Evolutionary conservation across 2,113 vertebrate genomes (phyloP).

Genomic region (Mohoua ochrocephala): DNA sequence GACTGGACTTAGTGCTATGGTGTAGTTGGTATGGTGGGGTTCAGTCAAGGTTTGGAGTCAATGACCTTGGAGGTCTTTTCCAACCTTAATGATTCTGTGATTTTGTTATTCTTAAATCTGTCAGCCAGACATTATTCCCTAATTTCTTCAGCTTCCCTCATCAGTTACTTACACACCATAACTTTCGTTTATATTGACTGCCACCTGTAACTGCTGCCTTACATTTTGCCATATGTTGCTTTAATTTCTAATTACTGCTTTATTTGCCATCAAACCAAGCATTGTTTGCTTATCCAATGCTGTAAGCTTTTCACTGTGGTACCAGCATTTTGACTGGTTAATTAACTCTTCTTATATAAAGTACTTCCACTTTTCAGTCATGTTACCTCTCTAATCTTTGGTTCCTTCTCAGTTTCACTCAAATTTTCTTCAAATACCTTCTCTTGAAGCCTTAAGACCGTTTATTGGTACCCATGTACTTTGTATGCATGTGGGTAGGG

Average conservation of each 20-base stretch:
- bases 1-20: too few species aligned
- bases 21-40: neutral
- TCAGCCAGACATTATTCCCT: neutral
- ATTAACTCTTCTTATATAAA: neutral
- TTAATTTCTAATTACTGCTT: constrained; percentile 30
- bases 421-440: neutral
- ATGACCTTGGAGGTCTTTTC: neutral
- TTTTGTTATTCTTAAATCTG: neutral
- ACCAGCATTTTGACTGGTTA: neutral
- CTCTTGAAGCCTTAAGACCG: neutral
- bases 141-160: neutral
- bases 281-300: neutral
- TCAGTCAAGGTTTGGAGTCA: neutral
- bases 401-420: neutral
- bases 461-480: neutral
- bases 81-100: neutral
- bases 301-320: neutral
- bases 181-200: neutral
- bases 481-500: neutral
- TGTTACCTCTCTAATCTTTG: neutral
- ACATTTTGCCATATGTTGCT: neutral
- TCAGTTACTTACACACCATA: neutral
- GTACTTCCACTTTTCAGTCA: neutral
- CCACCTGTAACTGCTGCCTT: constrained; percentile 12
- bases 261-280: neutral